A percentile compares a stretch with the other conserved stretches of the same genome.
These are phyloP conservation scores for Camponotus floridanus DNA, from an alignment of 1,140 invertebrate genomes.

Conservation along the genomic window DNA sequence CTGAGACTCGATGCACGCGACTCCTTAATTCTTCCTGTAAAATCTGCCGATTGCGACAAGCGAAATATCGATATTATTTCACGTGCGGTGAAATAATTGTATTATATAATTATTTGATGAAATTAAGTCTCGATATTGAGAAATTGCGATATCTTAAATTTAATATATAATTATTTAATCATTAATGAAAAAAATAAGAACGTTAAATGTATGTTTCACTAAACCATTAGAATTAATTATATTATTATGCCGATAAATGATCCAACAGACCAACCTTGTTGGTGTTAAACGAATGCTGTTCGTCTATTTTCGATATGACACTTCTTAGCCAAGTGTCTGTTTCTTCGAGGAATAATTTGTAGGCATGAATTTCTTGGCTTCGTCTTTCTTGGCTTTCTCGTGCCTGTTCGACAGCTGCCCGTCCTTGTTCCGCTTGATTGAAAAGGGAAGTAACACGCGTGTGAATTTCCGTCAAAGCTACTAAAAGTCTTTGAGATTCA, in stretches of 20 bases:
- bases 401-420: conserved; percentile 87
- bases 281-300: conserved; percentile 53
- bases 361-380: conserved; percentile 87
- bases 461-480: conserved; percentile 85
- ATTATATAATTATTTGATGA: background rate
- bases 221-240: background rate
- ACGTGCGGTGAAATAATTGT: background rate
- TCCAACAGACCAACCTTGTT: conserved; percentile 68
- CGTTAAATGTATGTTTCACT: too few relatives aligned
- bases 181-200: background rate
- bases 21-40: conserved; percentile 81
- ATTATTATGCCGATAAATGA: background rate
- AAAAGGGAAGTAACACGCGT: conserved; percentile 87
- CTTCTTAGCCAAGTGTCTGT: conserved; percentile 88
- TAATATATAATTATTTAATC: background rate
- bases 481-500: conserved; percentile 86
- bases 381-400: conserved; percentile 86
- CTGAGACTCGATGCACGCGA: conserved; percentile 77
- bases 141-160: background rate
- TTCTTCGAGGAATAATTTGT: conserved; percentile 88
- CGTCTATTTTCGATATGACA: conserved; percentile 75
- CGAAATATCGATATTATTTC: conserved; percentile 19
- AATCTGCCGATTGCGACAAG: conserved; percentile 70
- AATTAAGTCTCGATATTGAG: background rate
- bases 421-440: conserved; percentile 88